These are phyloP conservation scores for Syrmaticus mikado DNA, from an alignment of 2,113 vertebrate genomes.

Conservation along the genomic window DNA sequence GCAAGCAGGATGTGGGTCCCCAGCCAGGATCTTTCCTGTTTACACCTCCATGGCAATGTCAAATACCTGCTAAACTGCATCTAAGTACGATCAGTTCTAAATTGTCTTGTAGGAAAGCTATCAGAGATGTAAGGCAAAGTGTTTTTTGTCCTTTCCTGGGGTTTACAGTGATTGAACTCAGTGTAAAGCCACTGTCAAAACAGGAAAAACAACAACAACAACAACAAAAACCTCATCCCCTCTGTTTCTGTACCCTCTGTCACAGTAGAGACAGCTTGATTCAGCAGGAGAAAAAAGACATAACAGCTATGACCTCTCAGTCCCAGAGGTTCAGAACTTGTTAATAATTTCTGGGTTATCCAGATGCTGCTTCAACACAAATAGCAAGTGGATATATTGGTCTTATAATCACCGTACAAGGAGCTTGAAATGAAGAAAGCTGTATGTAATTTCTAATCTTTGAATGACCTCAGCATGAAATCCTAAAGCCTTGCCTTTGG, in stretches of 20 bases:
- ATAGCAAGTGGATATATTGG: neutral
- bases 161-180: neutral
- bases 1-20: accelerated
- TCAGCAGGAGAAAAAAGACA: neutral
- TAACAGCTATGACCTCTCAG: neutral
- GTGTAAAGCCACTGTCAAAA: neutral
- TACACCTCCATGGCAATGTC: no score
- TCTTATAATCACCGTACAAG: neutral
- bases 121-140: neutral
- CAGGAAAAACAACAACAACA: neutral
- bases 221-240: neutral
- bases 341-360: neutral
- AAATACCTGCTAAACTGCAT: neutral
- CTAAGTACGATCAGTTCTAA: neutral
- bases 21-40: neutral
- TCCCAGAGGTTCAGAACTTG: neutral
- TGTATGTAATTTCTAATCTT: neutral
- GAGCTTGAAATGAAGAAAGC: neutral
- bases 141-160: neutral
- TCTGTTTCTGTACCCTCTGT: neutral
- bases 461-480: neutral
- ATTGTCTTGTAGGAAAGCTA: neutral
- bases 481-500: neutral
- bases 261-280: neutral
- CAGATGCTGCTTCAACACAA: neutral